Percentiles rank a stretch among this genome's conserved stretches.
Conservation (phyloP, 1,140 invertebrate species). For the Calephelis nemesis region DNA sequence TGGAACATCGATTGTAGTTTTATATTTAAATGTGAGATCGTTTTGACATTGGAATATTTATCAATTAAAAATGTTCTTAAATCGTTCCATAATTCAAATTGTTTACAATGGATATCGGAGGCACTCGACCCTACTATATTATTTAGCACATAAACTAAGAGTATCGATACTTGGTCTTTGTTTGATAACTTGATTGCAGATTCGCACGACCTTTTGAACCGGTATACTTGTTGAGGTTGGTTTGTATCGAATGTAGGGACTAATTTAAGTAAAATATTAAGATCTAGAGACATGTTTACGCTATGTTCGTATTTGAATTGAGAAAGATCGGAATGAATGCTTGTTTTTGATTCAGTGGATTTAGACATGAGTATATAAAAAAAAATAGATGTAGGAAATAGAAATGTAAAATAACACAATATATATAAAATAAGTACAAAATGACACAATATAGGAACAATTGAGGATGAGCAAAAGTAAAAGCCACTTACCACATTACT, state of each 20-base stretch:
- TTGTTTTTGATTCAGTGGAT: too few species aligned
- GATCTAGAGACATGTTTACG: not conserved
- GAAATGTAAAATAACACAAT: too few species aligned
- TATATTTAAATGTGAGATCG: conserved; percentile 28
- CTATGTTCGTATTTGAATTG: not conserved
- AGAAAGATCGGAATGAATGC: too few species aligned
- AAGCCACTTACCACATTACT: conserved; percentile 2
- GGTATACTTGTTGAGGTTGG: not conserved
- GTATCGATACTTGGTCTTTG: not conserved
- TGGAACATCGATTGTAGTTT: conserved; percentile 31
- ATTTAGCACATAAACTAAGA: not conserved
- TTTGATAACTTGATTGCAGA: not conserved
- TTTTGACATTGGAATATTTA: conserved; percentile 22
- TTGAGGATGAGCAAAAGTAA: too few species aligned
- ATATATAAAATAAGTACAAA: too few species aligned
- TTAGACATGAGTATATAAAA: too few species aligned
- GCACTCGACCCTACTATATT: not conserved
- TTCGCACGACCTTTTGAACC: not conserved
- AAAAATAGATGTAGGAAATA: too few species aligned
- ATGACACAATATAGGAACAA: too few species aligned
- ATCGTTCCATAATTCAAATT: not conserved
- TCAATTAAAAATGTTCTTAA: not conserved
- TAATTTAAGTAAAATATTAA: not conserved
- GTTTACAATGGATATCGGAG: not conserved
- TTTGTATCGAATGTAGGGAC: not conserved